These are phyloP conservation scores for Sminthurinus aureus DNA, from an alignment of 2,888 invertebrate genomes.

Conservation along the genomic window DNA sequence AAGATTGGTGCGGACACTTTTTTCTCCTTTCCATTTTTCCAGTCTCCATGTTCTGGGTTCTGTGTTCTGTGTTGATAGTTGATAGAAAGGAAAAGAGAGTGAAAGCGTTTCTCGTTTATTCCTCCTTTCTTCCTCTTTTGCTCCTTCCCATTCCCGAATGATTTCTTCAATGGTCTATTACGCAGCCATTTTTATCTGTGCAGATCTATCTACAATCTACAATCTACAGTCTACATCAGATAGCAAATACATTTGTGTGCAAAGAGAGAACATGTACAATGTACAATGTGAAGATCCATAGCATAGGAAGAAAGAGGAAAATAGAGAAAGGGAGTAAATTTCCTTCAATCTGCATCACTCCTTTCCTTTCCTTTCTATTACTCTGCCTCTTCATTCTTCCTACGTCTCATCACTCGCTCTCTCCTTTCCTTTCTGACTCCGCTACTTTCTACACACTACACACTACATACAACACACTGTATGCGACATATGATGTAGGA, in stretches of 20 bases:
- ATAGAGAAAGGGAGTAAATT: conserved; percentile 4
- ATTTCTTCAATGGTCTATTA: conserved; percentile 26
- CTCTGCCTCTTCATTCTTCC: background rate
- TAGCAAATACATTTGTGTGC: too few relatives aligned
- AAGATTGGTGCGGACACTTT: background rate
- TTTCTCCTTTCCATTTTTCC: background rate
- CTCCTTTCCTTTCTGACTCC: too few relatives aligned
- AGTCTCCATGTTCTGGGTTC: background rate
- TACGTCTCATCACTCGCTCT: background rate
- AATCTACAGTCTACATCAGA: background rate
- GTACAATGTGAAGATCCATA: background rate
- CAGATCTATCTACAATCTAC: background rate
- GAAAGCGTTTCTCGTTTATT: conserved; percentile 10
- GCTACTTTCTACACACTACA: too few relatives aligned
- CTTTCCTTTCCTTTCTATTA: background rate
- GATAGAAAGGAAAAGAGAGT: background rate
- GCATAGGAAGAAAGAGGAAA: background rate
- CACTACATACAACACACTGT: too few relatives aligned
- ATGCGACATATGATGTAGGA: background rate
- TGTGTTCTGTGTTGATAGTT: background rate
- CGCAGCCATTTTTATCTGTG: conserved; percentile 19
- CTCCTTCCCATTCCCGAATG: background rate
- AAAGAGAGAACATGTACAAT: too few relatives aligned
- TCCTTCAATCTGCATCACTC: conserved; percentile 32
- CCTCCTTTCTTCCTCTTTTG: background rate